Percentiles rank a stretch among this genome's conserved stretches.
phyloP scores from a whole-genome alignment of 2,888 invertebrate genomes.

The Rhagium mordax region DNA sequence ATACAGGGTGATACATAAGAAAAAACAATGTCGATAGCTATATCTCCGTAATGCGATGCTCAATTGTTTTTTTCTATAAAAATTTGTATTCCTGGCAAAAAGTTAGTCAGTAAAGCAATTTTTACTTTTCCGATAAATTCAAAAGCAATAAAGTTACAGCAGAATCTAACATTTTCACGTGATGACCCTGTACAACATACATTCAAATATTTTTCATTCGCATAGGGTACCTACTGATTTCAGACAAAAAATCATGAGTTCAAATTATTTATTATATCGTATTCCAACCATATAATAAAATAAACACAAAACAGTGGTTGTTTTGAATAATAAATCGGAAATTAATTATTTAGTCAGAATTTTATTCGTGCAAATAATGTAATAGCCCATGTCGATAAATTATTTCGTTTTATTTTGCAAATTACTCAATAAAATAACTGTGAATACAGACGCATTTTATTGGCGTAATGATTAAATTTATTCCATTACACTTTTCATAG shows the following conservation, averaged over 20 bases:
- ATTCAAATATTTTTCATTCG: slow-evolving; percentile 30
- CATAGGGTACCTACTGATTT: slow-evolving; percentile 37
- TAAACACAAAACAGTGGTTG: slow-evolving; percentile 21
- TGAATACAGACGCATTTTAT: neutral
- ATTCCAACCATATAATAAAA: slow-evolving; percentile 32
- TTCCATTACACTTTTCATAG: neutral
- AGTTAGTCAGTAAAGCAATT: no score
- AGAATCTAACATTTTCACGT: no score
- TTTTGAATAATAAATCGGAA: slow-evolving; percentile 34
- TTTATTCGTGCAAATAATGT: slow-evolving; percentile 24
- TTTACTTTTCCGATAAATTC: no score
- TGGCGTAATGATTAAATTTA: neutral
- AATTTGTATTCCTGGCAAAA: no score
- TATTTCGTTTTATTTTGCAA: neutral
- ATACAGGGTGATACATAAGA: no score
- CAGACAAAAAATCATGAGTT: slow-evolving; percentile 42
- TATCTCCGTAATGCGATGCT: no score
- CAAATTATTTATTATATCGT: slow-evolving; percentile 40
- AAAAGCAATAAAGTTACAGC: no score
- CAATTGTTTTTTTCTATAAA: no score
- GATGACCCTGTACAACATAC: no score
- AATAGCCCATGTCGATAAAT: neutral
- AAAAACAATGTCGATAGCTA: no score
- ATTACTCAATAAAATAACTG: neutral
- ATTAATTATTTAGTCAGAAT: slow-evolving; percentile 35